Evolutionary conservation across 2,797 vertebrate genomes (phyloP), one percentile per base, ranked within the genome.

Genomic region (Avahi laniger): DNA sequence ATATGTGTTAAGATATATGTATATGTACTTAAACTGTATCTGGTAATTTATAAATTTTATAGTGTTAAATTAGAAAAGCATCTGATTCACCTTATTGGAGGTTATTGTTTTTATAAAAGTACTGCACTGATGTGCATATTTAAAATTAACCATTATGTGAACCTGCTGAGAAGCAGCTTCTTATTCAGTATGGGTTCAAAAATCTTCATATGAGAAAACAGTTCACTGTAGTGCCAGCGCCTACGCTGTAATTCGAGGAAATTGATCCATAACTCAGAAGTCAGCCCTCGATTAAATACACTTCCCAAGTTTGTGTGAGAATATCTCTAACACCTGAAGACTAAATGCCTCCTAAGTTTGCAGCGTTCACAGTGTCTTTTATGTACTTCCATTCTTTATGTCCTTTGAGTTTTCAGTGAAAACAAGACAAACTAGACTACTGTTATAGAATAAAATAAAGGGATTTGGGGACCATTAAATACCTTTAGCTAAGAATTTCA

Each of bases 91-190:
- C 26, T 70, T 63, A 43, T 3, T 94, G 18, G 41, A 80, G 54
- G 4, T 67, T 59, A 17, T 78, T 57, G 22, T 57, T 89, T 92
- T 89, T 54, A 85, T 46, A 75, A 81, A 82, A 97, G 80, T 81
- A 67, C 65, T 94, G 78, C 52, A 94, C 48, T 96, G 61, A 65
- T 97, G 18, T 97, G 82, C 88, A 87, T 97, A 95, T 97, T 98
- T 98, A 97, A 98, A 98, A 98, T 98, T 98, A 98, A 93, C 94
- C 95, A 95, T 97, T 97, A 97, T 98, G 97, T 97, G 97, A 97
- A 95, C 94, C 82, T 96, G 90, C 94, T 94, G 90, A 93, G 95
- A 97, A 94, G 83, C 57, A 92, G 94, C 84, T 97, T 92, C 69
- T 97, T 97, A 35, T 97, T 97, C 97, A 97, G 63, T 87, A 52